Conservation (phyloP, 2,113 vertebrate species). For the Trinectes maculatus region DNA sequence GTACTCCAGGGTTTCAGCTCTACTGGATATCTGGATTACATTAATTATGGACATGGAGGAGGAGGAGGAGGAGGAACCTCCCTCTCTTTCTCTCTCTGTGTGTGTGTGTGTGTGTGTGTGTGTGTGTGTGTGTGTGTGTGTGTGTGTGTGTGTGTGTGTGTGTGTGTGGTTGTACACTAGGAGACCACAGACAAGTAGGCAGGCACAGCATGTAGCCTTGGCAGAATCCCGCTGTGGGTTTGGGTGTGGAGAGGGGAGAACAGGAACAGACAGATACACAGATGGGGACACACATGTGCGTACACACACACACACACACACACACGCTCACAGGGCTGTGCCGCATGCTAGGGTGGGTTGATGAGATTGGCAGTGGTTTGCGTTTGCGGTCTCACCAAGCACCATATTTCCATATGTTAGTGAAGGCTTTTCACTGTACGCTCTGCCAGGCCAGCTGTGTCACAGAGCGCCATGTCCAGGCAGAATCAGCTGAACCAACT, state of each 20-base stretch:
- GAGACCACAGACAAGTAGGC: conserved; percentile 64
- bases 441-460: conserved; percentile 57
- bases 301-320: conserved; percentile 22
- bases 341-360: conserved; percentile 46
- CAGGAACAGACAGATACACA: conserved; percentile 18
- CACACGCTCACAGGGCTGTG: conserved; percentile 38
- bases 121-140: conserved; percentile 22
- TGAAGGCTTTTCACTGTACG: conserved; percentile 50
- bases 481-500: conserved; percentile 31
- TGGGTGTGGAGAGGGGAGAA: conserved; percentile 51
- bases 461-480: conserved; percentile 38
- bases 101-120: conserved; percentile 8
- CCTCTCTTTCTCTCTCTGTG: conserved; percentile 38
- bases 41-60: conserved; percentile 57
- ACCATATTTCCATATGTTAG: conserved; percentile 66
- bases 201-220: conserved; percentile 61
- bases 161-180: conserved; percentile 31
- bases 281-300: conserved; percentile 14
- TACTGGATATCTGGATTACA: conserved; percentile 68
- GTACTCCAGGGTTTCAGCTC: conserved; percentile 58
- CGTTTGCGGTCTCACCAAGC: conserved; percentile 50
- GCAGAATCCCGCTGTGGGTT: conserved; percentile 61
- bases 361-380: conserved; percentile 63
- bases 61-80: no score
- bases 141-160: conserved; percentile 37